Evolutionary conservation across 2,888 invertebrate genomes (phyloP), one percentile per base, ranked within the genome.

Genomic region (Philonicus albiceps): DNA sequence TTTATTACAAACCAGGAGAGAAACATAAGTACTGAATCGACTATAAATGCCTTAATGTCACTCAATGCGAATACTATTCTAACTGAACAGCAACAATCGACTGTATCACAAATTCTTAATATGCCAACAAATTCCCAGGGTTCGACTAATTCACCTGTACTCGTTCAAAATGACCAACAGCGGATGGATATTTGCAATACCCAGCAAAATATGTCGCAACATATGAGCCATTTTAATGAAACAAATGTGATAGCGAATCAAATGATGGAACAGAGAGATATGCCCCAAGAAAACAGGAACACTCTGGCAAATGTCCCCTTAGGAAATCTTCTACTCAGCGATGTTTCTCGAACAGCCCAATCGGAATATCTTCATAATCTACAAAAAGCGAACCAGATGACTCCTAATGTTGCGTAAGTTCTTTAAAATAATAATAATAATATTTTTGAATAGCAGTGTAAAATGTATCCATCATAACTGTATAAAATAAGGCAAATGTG

Each of bases 1-100:
- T 94, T 95, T 89, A 93, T 95, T 16, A 94, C 95, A 76, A 95
- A 95, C 0, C 94, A 94, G 92, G 92, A 93, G 80, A 86, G 86
- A 85, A 94, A 94, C 34, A 94, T 93, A 89, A 95, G 94, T 89
- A 93, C 93, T 19, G 88, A 89, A 80, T 88, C 89, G 30, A 88
- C 89, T 43, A 88, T 89, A 34, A 89, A 89, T 81, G 89, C 89
- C 11, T 85, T 90, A 30, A 90, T 90, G 87, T 88, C 89, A 80
- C 87, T 90, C 19, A 89, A 89, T 73, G 19, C 88, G 16, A 88
- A 73, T 84, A 86, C 87, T 11, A 89, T 88, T 16, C 16, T 87
- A 64, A 86, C 43, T 76, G 86, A 87, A 16, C 87, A 86, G 85
- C 86, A 86, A 16, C 88, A 87, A 34, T 83, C 88, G 8, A 88